These are phyloP conservation scores for Cladorhizidae sp. DNA, from an alignment of 37 sponge, comb jelly and placozoan species.

Conservation along the genomic window DNA sequence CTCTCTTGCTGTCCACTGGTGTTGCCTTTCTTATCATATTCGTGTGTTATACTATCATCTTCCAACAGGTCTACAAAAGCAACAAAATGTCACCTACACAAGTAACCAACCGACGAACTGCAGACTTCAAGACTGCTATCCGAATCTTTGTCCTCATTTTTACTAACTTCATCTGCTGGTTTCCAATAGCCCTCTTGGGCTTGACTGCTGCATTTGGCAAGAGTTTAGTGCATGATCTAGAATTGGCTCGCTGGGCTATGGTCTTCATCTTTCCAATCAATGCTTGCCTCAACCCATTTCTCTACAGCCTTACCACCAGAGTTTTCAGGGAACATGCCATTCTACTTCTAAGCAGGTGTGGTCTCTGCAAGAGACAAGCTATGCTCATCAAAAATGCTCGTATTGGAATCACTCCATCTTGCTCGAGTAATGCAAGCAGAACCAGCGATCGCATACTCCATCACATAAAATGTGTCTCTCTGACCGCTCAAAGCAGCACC, in stretches of 20 bases:
- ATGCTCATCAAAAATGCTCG: background rate
- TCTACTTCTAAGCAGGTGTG: conserved; percentile 31
- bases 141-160: conserved; percentile 71
- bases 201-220: conserved; percentile 50
- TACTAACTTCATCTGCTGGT: conserved; percentile 82
- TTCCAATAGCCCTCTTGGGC: conserved; percentile 81
- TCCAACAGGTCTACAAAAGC: conserved; percentile 9
- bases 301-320: conserved; percentile 70
- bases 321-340: conserved; percentile 61
- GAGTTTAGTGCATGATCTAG: conserved; percentile 24
- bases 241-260: conserved; percentile 55
- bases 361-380: conserved; percentile 4
- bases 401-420: conserved; percentile 10
- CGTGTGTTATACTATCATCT: conserved; percentile 45
- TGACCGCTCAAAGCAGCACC: background rate
- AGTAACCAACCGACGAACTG: background rate
- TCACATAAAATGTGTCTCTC: background rate
- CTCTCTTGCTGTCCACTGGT: conserved; percentile 42
- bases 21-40: conserved; percentile 54
- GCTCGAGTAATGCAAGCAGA: background rate
- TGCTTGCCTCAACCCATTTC: conserved; percentile 77
- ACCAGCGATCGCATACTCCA: no score
- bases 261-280: conserved; percentile 86
- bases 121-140: conserved; percentile 52
- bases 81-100: background rate